Evolutionary conservation across 2,888 invertebrate genomes (phyloP).

Genomic region (Dasysyrphus albostriatus): DNA sequence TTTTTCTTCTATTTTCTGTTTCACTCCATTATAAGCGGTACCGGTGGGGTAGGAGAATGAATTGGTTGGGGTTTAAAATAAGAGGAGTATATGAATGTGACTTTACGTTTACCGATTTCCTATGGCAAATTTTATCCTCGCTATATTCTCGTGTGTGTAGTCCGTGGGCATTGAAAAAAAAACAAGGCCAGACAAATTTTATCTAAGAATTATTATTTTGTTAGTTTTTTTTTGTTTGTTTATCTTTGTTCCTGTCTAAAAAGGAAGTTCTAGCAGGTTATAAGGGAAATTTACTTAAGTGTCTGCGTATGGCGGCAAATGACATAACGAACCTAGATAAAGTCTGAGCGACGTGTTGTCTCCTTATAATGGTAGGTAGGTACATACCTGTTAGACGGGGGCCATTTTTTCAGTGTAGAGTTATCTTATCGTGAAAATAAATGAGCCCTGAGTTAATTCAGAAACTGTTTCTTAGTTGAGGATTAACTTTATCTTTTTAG

Average conservation of each 20-base stretch:
- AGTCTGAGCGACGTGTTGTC: constrained; percentile 59
- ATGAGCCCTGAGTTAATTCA: no score
- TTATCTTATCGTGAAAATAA: no score
- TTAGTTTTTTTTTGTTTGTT: constrained; percentile 26
- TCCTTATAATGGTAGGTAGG: no score
- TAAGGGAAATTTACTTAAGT: constrained; percentile 58
- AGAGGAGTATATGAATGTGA: constrained; percentile 30
- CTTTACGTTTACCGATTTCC: constrained; percentile 61
- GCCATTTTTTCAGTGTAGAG: no score
- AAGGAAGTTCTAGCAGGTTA: constrained; percentile 25
- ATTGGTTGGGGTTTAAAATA: neutral
- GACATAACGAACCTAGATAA: constrained; percentile 27
- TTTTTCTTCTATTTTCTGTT: constrained; percentile 3
- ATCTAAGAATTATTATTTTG: constrained; percentile 32
- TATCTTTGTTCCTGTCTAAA: neutral
- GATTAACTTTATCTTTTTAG: no score
- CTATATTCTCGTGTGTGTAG: constrained; percentile 13
- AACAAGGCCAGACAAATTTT: constrained; percentile 42
- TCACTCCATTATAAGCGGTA: constrained; percentile 28
- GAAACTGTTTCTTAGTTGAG: no score
- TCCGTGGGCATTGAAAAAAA: constrained; percentile 50
- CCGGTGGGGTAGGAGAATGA: neutral
- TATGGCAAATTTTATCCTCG: constrained; percentile 55
- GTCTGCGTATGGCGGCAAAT: constrained; percentile 2
- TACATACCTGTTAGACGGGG: no score